A percentile compares a stretch with the other conserved stretches of the same genome.
These are phyloP conservation scores for Rhea americana DNA, from an alignment of 2,113 vertebrate species.

Conservation along the genomic window DNA sequence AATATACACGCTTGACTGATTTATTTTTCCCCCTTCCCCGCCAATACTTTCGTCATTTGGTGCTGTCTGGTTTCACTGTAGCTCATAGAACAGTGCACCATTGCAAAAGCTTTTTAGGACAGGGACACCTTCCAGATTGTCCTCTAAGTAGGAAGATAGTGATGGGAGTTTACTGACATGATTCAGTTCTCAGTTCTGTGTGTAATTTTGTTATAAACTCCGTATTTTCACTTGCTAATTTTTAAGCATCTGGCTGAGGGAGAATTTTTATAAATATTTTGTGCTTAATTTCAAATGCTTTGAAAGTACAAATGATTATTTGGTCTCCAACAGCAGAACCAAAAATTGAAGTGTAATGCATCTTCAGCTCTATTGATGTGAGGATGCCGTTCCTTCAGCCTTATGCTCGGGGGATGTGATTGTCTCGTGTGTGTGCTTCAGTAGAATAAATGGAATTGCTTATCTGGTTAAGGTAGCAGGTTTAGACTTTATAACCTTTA, in stretches of 20 bases:
- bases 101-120: neutral
- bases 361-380: neutral
- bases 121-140: neutral
- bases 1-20: neutral
- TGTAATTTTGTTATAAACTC: neutral
- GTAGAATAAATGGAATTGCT: neutral
- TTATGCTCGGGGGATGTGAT: accelerated
- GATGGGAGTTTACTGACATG: neutral
- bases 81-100: neutral
- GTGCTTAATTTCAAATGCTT: neutral
- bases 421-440: accelerated
- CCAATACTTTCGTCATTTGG: neutral
- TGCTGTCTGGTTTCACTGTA: neutral
- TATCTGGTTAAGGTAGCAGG: neutral
- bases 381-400: neutral
- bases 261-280: neutral
- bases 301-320: neutral
- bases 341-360: accelerated
- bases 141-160: neutral
- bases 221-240: neutral
- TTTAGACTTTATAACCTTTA: neutral
- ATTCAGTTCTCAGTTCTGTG: neutral
- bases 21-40: neutral
- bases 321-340: neutral
- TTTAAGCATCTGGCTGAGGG: neutral